Evolutionary conservation across 2,113 vertebrate species (phyloP).

Genomic region (Ceyx melanurus): DNA sequence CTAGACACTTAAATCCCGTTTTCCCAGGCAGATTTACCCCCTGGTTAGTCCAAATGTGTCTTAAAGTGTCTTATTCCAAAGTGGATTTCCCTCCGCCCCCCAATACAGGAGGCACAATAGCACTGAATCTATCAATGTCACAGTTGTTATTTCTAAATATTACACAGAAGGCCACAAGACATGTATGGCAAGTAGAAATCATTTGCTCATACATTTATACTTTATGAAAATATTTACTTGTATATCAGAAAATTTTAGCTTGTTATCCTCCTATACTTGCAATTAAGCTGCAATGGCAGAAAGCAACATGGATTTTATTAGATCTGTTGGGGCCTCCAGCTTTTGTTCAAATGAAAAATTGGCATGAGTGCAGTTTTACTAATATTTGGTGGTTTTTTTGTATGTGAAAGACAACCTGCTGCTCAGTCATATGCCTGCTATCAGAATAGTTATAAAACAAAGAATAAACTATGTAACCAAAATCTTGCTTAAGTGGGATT

Average conservation of each 20-base stretch:
- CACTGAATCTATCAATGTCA: conserved; percentile 42
- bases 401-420: not conserved
- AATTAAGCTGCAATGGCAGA: not conserved
- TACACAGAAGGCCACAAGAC: not conserved
- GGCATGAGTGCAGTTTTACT: not conserved
- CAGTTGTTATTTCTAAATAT: conserved; percentile 14
- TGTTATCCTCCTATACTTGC: not conserved
- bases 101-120: conserved; percentile 33
- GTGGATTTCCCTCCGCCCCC: not conserved
- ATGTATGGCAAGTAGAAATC: not conserved
- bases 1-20: conserved; percentile 71
- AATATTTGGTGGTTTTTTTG: not conserved
- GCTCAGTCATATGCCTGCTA: not conserved
- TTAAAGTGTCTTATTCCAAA: conserved; percentile 62
- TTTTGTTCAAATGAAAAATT: not conserved
- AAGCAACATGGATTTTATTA: not conserved
- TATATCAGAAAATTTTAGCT: not conserved
- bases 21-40: conserved; percentile 64
- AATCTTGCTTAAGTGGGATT: not conserved
- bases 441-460: not conserved
- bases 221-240: not conserved
- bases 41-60: conserved; percentile 39
- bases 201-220: not conserved
- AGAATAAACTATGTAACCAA: not conserved
- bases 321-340: not conserved